Conservation (phyloP, 2,888 invertebrate species). For the Brachyptera risi region DNA sequence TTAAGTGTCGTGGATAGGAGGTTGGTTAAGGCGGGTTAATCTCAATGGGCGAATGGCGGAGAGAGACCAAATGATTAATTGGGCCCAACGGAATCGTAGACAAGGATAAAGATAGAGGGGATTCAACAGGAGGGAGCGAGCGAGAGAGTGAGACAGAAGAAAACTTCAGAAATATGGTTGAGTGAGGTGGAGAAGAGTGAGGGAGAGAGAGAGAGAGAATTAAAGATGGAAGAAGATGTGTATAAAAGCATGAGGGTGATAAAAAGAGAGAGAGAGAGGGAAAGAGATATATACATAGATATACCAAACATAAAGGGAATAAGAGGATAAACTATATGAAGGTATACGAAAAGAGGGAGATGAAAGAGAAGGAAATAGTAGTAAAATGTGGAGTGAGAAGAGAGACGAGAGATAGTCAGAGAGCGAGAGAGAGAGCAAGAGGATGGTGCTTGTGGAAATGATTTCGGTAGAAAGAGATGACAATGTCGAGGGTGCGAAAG, state of each 20-base stretch:
- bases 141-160: not conserved
- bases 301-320: conserved; percentile 12
- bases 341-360: not conserved
- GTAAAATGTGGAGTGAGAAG: not conserved
- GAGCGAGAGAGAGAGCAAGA: not conserved
- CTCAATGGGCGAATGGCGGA: conserved; percentile 3
- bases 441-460: conserved; percentile 9
- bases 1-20: conserved; percentile 17
- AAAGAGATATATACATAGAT: not conserved
- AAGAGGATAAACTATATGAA: conserved; percentile 6
- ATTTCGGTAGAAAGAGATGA: conserved; percentile 6
- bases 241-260: conserved; percentile 11
- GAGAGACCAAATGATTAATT: conserved; percentile 15
- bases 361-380: conserved; percentile 11
- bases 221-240: conserved; percentile 17
- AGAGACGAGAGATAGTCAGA: too few species aligned
- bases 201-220: not conserved
- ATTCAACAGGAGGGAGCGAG: not conserved
- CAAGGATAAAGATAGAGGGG: not conserved
- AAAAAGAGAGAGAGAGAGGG: conserved; percentile 7
- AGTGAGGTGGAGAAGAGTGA: not conserved
- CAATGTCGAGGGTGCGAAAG: conserved; percentile 9
- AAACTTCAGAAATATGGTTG: conserved; percentile 17
- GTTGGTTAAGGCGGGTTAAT: conserved; percentile 19
- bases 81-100: conserved; percentile 10